phyloP scores from a whole-genome alignment of 35 echinoderm and acorn worm genomes.

The Eucidaris tribuloides region DNA sequence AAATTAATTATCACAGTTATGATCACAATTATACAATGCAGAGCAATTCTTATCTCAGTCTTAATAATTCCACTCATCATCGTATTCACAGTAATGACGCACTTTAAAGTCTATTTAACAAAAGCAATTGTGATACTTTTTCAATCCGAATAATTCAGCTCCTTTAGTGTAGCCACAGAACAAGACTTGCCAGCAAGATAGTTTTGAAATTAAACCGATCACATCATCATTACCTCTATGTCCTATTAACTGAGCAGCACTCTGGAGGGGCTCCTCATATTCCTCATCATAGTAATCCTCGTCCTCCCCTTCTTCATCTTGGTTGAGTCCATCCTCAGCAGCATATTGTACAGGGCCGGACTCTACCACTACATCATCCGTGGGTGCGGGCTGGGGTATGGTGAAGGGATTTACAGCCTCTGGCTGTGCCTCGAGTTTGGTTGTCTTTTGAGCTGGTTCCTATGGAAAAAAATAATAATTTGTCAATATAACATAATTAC shows the following conservation, averaged over 20 bases:
- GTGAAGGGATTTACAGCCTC: constrained; percentile 21
- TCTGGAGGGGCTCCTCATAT: constrained; percentile 43
- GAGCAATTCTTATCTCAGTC: too few species aligned
- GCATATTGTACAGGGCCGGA: constrained; percentile 83
- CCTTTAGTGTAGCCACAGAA: too few species aligned
- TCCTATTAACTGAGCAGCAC: constrained; percentile 59
- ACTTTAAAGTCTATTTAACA: too few species aligned
- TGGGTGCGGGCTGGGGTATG: neutral
- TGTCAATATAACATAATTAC: neutral
- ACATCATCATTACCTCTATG: constrained; percentile 49
- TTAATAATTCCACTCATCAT: too few species aligned
- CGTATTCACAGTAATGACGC: too few species aligned
- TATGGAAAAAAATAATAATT: neutral
- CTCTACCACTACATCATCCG: constrained; percentile 73
- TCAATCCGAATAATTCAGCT: too few species aligned
- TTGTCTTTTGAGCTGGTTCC: constrained; percentile 20
- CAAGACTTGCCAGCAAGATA: too few species aligned
- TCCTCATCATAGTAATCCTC: constrained; percentile 53
- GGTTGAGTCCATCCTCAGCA: constrained; percentile 16
- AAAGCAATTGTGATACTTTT: too few species aligned
- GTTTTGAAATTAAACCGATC: too few species aligned
- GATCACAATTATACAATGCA: too few species aligned
- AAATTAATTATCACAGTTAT: too few species aligned
- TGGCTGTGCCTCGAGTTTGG: neutral
- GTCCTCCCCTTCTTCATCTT: constrained; percentile 42